Evolutionary conservation across 2,888 invertebrate genomes (phyloP), one percentile per base, ranked within the genome.

Genomic region (Clistopyga incitator): DNA sequence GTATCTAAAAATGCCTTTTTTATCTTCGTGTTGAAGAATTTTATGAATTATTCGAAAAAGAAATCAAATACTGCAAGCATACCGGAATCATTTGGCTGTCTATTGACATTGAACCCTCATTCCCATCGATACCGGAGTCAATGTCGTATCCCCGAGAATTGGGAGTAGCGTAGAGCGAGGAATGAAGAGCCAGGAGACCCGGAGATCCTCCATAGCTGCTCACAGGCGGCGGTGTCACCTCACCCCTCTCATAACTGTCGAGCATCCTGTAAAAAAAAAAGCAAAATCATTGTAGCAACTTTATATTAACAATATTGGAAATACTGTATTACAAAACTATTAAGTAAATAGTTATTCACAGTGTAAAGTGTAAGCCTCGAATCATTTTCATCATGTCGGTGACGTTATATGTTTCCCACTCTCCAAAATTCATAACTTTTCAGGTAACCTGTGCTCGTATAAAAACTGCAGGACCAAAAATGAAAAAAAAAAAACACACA

Each of bases 231-330:
- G 93, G 92, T 88, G 93, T 93, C 90, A 93, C 90, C 90, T 92
- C 92, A 84, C 93, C 91, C 87, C 93, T 90, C 86, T 93, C 92
- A 90, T 93, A 93, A 89, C 91, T 93, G 86, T 93, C 93, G 91
- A 93, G 90, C 93, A 93, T 93, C 85, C 93, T 93, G 89, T 34
- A 91, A 91, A 50, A 54, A 25, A 50, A 78, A 52, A 50, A 42
- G 56, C 18, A 8, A 38, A 64, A 38, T 64, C 20, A 10, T 3
- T n/a, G 15, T 20, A 3, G 10, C 3, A 64, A 38, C 8, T 0
- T 18, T 10, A 38, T 42, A n/a, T n/a, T 10, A n/a, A 64, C 61
- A 18, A 64, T 11, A 10, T 2, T 3, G 6, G 8, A 59, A 59
- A 6, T n/a, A n/a, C 1, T 34, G 1, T 0, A 34, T 8, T 6